Conservation (phyloP, 2,113 vertebrate genomes). For the Pomatorhinus ruficollis region DNA sequence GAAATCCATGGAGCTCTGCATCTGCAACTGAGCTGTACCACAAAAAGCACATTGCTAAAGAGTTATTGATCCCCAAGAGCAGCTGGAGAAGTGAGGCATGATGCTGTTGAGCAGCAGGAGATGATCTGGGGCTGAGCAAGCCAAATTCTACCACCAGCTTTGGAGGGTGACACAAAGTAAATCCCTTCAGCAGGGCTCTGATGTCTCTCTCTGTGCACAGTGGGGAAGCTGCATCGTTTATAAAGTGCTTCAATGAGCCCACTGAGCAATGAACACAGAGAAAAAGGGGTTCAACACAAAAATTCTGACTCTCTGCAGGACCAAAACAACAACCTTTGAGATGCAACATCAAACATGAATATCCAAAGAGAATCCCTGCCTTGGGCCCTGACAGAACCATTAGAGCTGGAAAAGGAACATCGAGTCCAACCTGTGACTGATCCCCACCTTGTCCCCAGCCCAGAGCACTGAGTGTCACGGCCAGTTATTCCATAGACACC, state of each 20-base stretch:
- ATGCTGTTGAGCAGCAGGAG: rapidly evolving
- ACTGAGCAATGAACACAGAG: background rate
- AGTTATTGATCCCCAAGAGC: rapidly evolving
- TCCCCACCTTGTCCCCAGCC: background rate
- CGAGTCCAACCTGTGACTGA: rapidly evolving
- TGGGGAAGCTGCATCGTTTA: rapidly evolving
- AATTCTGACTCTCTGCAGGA: rapidly evolving
- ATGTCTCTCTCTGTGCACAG: rapidly evolving
- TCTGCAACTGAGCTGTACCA: background rate
- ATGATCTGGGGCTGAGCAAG: background rate
- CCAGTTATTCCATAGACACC: rapidly evolving
- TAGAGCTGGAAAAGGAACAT: background rate
- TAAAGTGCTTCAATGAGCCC: rapidly evolving
- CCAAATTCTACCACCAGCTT: rapidly evolving
- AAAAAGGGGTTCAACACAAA: background rate
- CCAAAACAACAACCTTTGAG: rapidly evolving
- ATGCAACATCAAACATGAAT: rapidly evolving
- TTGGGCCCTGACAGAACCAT: rapidly evolving
- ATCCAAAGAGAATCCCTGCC: rapidly evolving
- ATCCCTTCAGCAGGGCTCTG: rapidly evolving
- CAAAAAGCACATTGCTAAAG: background rate
- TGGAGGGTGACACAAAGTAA: background rate
- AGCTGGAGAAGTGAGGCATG: background rate
- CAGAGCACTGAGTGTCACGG: background rate
- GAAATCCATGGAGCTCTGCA: background rate